phyloP scores from a whole-genome alignment of 2,113 vertebrate genomes.

The Electrona antarctica region DNA sequence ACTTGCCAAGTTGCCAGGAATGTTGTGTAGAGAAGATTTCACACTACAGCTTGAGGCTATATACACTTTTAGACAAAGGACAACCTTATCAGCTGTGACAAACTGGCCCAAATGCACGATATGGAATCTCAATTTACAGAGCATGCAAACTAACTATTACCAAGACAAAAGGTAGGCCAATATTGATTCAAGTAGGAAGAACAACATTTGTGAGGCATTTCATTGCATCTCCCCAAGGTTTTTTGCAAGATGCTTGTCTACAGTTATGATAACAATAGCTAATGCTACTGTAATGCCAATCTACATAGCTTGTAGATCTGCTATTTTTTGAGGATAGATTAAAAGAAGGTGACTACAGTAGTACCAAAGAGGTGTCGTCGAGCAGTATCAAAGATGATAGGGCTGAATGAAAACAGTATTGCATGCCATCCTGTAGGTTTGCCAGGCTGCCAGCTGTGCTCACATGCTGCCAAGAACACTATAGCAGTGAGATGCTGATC shows the following conservation, averaged over 20 bases:
- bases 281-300: background rate
- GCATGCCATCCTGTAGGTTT: slow-evolving; percentile 5
- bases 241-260: background rate
- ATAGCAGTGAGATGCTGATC: slow-evolving; percentile 13
- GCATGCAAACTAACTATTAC: background rate
- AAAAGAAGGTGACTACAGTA: too few species aligned
- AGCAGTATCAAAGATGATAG: slow-evolving; percentile 26
- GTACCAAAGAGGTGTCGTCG: slow-evolving; percentile 18
- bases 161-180: background rate
- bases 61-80: slow-evolving; percentile 2
- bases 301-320: slow-evolving; percentile 10
- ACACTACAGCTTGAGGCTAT: slow-evolving; percentile 3
- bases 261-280: too few species aligned
- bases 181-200: too few species aligned
- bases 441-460: slow-evolving; percentile 17
- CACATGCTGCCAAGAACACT: slow-evolving; percentile 31
- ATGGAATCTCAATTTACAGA: background rate
- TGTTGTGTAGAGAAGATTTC: slow-evolving; percentile 8
- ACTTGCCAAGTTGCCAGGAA: background rate
- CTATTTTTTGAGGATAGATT: too few species aligned
- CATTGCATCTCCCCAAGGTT: background rate
- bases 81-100: background rate
- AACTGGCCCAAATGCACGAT: background rate
- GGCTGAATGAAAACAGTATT: slow-evolving; percentile 13
- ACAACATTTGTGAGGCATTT: background rate